Conservation (phyloP, 2,113 vertebrate genomes). For the Cercocebus atys region DNA sequence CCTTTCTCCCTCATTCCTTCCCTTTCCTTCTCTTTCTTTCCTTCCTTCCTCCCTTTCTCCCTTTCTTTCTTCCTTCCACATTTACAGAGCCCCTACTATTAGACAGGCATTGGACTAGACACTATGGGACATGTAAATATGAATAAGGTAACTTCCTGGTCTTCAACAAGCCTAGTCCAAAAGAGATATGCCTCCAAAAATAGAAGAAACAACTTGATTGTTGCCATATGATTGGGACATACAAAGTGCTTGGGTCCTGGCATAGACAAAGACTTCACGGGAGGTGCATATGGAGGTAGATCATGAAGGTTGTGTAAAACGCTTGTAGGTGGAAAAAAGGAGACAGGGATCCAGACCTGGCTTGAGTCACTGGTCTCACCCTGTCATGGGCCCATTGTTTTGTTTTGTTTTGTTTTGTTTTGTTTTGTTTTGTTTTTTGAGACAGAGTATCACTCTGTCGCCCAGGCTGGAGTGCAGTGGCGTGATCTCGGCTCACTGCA, state of each 20-base stretch:
- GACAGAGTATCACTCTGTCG: too few relatives aligned
- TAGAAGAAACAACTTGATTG: neutral
- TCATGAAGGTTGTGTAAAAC: neutral
- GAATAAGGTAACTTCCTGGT: neutral
- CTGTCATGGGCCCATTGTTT: neutral
- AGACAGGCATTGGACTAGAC: neutral
- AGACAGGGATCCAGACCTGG: neutral
- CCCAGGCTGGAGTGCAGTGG: too few relatives aligned
- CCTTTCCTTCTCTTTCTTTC: neutral
- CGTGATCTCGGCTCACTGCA: too few relatives aligned
- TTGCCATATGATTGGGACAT: neutral
- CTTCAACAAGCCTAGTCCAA: neutral
- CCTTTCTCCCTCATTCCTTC: neutral
- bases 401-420: neutral
- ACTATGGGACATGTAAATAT: neutral
- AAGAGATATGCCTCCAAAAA: neutral
- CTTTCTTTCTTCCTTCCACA: too few relatives aligned
- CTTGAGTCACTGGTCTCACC: neutral
- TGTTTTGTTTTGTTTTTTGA: too few relatives aligned
- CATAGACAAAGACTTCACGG: neutral
- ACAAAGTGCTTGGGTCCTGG: neutral
- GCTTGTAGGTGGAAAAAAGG: neutral
- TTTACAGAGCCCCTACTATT: neutral
- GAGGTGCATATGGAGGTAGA: neutral
- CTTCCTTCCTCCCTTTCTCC: neutral